phyloP scores from a whole-genome alignment of 2,888 invertebrate genomes.

The Zonitis immaculata region DNA sequence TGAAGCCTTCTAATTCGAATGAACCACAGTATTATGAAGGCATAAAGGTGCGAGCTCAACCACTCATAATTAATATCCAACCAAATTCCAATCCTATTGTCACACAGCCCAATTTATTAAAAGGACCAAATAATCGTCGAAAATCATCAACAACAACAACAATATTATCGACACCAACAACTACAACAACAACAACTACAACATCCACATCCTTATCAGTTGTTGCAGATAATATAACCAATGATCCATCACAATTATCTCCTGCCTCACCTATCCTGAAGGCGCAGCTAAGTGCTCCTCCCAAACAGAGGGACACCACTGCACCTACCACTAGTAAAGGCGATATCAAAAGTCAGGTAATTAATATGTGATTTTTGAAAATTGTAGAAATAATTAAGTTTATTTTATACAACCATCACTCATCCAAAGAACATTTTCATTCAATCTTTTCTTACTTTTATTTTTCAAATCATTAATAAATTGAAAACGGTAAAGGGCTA shows the following conservation, averaged over 20 bases:
- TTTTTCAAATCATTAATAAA: constrained; percentile 14
- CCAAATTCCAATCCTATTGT: constrained; percentile 30
- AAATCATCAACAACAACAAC: constrained; percentile 19
- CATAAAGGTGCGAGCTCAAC: constrained; percentile 61
- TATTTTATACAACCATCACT: neutral
- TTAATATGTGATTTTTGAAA: constrained; percentile 12
- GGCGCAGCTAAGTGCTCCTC: constrained; percentile 74
- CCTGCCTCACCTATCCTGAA: constrained; percentile 78
- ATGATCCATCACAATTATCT: constrained; percentile 47
- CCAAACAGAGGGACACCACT: constrained; percentile 48
- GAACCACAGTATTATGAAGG: constrained; percentile 65
- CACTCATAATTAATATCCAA: constrained; percentile 52
- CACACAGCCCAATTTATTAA: constrained; percentile 37
- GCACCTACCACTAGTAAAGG: constrained; percentile 42
- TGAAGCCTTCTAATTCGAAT: constrained; percentile 54
- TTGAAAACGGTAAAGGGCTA: neutral
- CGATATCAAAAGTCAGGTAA: constrained; percentile 57
- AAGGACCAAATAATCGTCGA: constrained; percentile 27
- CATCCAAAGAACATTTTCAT: neutral
- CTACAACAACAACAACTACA: constrained; percentile 10
- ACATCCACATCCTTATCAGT: constrained; percentile 13
- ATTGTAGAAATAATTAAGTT: too few species aligned
- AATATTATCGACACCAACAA: constrained; percentile 10
- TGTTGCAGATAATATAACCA: constrained; percentile 13
- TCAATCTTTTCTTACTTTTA: constrained; percentile 10